Evolutionary conservation across 2,797 vertebrate genomes (phyloP).

Genomic region (Pachyuromys duprasi): DNA sequence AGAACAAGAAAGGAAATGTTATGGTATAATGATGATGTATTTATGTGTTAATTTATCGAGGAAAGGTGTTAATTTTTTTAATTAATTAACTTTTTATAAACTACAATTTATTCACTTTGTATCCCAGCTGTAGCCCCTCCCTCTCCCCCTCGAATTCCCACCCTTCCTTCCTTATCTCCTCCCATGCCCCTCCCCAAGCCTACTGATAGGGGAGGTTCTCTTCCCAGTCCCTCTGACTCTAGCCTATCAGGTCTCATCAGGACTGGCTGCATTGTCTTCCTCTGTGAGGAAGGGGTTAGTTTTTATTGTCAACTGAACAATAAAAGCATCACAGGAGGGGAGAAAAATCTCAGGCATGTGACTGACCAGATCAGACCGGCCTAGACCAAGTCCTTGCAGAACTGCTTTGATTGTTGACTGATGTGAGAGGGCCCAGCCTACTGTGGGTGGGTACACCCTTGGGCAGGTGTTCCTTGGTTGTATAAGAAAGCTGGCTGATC

Average conservation of each 20-base stretch:
- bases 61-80: background rate
- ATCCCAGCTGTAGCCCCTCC: too few relatives aligned
- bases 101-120: too few relatives aligned
- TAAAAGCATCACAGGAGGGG: background rate
- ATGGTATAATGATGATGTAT: background rate
- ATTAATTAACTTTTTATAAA: too few relatives aligned
- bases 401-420: background rate
- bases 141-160: too few relatives aligned
- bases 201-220: too few relatives aligned
- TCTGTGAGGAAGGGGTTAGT: too few relatives aligned
- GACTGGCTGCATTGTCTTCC: too few relatives aligned
- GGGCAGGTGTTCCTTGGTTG: background rate
- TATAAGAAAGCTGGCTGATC: background rate
- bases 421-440: background rate
- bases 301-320: background rate
- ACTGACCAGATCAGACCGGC: background rate
- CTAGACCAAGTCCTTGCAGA: background rate
- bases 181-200: too few relatives aligned
- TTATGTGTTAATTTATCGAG: background rate
- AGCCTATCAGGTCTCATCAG: too few relatives aligned
- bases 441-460: background rate
- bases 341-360: background rate
- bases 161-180: too few relatives aligned
- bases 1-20: background rate
- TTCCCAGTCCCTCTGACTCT: too few relatives aligned